Conservation (phyloP, 2,888 invertebrate species). For the Masnerella sp. region DNA sequence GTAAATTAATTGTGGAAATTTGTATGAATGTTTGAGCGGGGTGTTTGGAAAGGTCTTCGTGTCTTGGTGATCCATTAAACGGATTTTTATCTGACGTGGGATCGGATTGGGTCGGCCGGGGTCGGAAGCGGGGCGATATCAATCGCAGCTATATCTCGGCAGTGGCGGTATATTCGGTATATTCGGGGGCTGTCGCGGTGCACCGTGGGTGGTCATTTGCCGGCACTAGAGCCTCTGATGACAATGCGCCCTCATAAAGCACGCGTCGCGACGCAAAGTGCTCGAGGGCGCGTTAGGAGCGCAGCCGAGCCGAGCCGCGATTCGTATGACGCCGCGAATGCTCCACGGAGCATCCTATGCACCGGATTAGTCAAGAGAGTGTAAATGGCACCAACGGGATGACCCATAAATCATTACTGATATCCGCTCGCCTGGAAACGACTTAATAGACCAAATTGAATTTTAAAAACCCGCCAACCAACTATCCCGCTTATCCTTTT, state of each 20-base stretch:
- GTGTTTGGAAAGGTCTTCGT: neutral
- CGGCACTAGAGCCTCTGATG: slow-evolving; percentile 63
- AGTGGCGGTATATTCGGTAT: no score
- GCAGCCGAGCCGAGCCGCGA: slow-evolving; percentile 28
- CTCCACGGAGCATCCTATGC: slow-evolving; percentile 60
- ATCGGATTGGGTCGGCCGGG: neutral
- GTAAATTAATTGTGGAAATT: no score
- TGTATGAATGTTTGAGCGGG: neutral
- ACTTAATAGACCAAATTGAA: slow-evolving; percentile 38
- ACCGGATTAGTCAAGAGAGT: slow-evolving; percentile 67
- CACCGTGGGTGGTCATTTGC: slow-evolving; percentile 64
- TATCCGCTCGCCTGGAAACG: slow-evolving; percentile 27
- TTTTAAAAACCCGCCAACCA: slow-evolving; percentile 37
- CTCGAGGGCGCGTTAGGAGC: slow-evolving; percentile 58
- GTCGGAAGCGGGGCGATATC: slow-evolving; percentile 7
- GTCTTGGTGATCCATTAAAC: neutral
- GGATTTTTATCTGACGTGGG: neutral
- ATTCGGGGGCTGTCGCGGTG: slow-evolving; percentile 6
- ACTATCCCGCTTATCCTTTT: neutral
- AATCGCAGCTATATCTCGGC: slow-evolving; percentile 20
- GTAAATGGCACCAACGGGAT: slow-evolving; percentile 69
- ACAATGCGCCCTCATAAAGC: slow-evolving; percentile 68
- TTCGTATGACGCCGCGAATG: slow-evolving; percentile 47
- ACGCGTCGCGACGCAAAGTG: slow-evolving; percentile 63
- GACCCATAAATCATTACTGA: slow-evolving; percentile 67